Evolutionary conservation across 2,888 invertebrate genomes (phyloP), one percentile per base, ranked within the genome.

Genomic region (Fragum whitleyi): DNA sequence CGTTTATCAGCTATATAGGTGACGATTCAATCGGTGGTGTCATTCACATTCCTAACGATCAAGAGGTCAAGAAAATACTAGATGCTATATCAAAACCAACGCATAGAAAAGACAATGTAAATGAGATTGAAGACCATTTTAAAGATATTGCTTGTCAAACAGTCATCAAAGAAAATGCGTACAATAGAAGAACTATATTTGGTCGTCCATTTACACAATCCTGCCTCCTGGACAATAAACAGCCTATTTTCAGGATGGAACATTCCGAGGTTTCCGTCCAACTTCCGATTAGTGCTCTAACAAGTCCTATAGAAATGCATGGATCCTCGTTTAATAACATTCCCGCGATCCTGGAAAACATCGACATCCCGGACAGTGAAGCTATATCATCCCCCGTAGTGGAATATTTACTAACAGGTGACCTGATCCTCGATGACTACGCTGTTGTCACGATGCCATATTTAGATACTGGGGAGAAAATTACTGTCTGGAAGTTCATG

Each of bases 401-500:
- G 0, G 81, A 81, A 42, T 81, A 77, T 32, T 42, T 62, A 11
- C 28, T 81, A 16, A 77, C 77, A 11, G 77, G 81, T 1, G 11
- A 36, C 21, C 5, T 26, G 1, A 9, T 5, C 5, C 53, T 81
- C 0, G 47, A 29, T n/a, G 81, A 77, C 23, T 61, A 77, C 26
- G 77, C 77, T 21, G 67, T 77, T 3, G 77, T 81, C 5, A 59
- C 57, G 0, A 65, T 77, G n/a, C 81, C 81, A 9, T 81, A 74
- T 59, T 19, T 81, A 14, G 81, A 77, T 0, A 14, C 28, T 6
- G n/a, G 26, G 11, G 67, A 61, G 9, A 28, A 69, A 36, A 29
- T 81, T 39, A 65, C 23, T 47, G 81, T 81, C 2, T 65, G 71
- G 68, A 81, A 81, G 47, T 81, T 81, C 28, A 26, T 57, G 14